Percentiles rank a stretch among this genome's conserved stretches.
phyloP scores from a whole-genome alignment of 2,113 vertebrate genomes.

The Thunnus maccoyii region DNA sequence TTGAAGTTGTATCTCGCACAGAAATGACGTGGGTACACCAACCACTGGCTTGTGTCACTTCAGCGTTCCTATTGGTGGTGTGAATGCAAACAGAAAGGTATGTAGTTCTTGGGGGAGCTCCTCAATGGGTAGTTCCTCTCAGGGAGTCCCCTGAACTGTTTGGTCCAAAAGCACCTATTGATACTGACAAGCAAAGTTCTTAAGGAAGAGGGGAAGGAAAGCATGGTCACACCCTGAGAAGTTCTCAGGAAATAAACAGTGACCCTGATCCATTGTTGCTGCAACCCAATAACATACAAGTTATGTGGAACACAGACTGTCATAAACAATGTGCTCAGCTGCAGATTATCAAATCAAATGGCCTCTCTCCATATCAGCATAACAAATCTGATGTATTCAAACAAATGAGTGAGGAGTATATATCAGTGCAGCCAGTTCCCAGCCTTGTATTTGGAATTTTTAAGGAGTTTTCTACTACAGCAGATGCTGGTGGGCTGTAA shows the following conservation, averaged over 20 bases:
- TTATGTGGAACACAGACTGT: background rate
- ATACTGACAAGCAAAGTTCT: slow-evolving; percentile 32
- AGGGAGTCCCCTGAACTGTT: too few relatives aligned
- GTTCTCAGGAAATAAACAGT: slow-evolving; percentile 51
- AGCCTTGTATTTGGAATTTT: background rate
- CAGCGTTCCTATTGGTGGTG: too few relatives aligned
- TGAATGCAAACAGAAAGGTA: too few relatives aligned
- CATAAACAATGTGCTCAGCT: slow-evolving; percentile 27
- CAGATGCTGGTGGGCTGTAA: background rate
- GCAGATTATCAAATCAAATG: slow-evolving; percentile 24
- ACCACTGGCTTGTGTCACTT: too few relatives aligned
- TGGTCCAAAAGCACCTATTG: background rate
- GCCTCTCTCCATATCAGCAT: background rate
- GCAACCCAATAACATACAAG: slow-evolving; percentile 46
- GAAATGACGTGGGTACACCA: too few relatives aligned
- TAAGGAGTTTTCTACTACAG: background rate
- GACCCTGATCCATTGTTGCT: slow-evolving; percentile 60
- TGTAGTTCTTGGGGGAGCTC: too few relatives aligned
- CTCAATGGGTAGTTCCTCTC: too few relatives aligned
- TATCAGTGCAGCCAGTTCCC: background rate
- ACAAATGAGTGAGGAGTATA: background rate
- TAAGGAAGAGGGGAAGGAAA: slow-evolving; percentile 59
- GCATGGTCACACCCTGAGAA: slow-evolving; percentile 54
- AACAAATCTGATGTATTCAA: background rate
- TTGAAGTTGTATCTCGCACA: too few relatives aligned